Evolutionary conservation across 30 jellyfish, hydroid and myxozoan genomes (phyloP), one percentile per base, ranked within the genome.

Genomic region (Euphysa ruthae): DNA sequence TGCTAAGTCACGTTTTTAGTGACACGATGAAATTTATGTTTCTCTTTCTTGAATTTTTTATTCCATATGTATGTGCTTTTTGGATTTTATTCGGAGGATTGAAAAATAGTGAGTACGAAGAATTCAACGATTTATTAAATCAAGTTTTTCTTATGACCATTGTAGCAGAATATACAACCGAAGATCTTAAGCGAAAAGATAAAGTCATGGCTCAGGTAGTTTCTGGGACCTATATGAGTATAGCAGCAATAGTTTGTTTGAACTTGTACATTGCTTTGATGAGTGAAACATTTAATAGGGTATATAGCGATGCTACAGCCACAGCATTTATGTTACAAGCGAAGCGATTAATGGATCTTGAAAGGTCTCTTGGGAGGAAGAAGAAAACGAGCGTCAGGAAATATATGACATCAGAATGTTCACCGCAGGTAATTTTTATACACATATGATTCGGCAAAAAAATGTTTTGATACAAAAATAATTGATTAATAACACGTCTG

Each of bases 391-490:
- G 73, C 32, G 73, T 82, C 49, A 81, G 81, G 73, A 82, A 70
- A 66, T 90, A 81, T 57, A 90, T 90, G 60, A 92, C 93, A 0
- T 50, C 64, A 7, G 95, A 77, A 32, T 90, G 98, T 66, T 93
- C 98, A 13, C 98, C 98, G 27, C 95, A 81, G 95, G 98, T 82
- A 61, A n/a, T 8, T n/a, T n/a, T n/a, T n/a, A n/a, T n/a, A n/a
- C n/a, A n/a, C n/a, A n/a, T n/a, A n/a, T n/a, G n/a, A n/a, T n/a
- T n/a, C n/a, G n/a, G n/a, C n/a, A n/a, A n/a, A n/a, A n/a, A n/a
- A n/a, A 46, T 5, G 52, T 38, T 38, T 38, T 38, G 52, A 12
- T 8, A 38, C 52, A 8, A 38, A 38, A 12, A 12, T 46, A 46
- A 2, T 46, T 25, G 18, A 2, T 2, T 2, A 25, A n/a, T 46